Percentiles rank a stretch among this genome's conserved stretches.
phyloP scores from a whole-genome alignment of 1,140 invertebrate species.

The Thaumetopoea pityocampa region DNA sequence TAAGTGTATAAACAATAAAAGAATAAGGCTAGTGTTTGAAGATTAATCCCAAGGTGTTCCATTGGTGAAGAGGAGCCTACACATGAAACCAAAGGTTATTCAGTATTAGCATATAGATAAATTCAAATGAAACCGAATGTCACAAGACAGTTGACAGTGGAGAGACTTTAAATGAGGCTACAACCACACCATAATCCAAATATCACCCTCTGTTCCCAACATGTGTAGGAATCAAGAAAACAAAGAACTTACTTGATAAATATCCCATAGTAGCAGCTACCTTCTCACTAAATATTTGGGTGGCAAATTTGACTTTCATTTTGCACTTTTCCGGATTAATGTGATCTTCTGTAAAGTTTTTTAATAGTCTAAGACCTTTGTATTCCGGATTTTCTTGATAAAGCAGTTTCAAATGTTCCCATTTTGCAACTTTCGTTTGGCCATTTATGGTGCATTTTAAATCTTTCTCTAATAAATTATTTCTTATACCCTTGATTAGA shows the following conservation, averaged over 20 bases:
- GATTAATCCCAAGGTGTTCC: too few relatives aligned
- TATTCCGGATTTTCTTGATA: slow-evolving; percentile 16
- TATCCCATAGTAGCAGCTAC: slow-evolving; percentile 20
- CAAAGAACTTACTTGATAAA: slow-evolving; percentile 21
- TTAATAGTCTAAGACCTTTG: slow-evolving; percentile 13
- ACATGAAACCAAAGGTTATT: too few relatives aligned
- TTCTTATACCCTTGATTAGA: slow-evolving; percentile 4
- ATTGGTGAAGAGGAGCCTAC: too few relatives aligned
- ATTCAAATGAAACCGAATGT: too few relatives aligned
- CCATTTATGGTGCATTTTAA: slow-evolving; percentile 1
- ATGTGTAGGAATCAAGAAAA: too few relatives aligned
- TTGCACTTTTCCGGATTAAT: slow-evolving; percentile 10
- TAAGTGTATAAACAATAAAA: too few relatives aligned
- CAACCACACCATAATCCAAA: too few relatives aligned
- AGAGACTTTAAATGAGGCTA: too few relatives aligned
- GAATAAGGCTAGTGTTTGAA: too few relatives aligned
- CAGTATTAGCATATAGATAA: too few relatives aligned
- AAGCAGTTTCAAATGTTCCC: slow-evolving; percentile 15
- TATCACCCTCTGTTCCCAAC: too few relatives aligned
- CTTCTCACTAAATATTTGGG: slow-evolving; percentile 17
- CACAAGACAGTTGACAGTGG: too few relatives aligned
- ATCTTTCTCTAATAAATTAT: slow-evolving; percentile 3
- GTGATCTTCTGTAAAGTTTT: slow-evolving; percentile 13
- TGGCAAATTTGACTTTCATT: slow-evolving; percentile 20
- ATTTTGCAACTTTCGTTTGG: slow-evolving; percentile 15